Base-by-base conservation (phyloP, 2,888 invertebrate genomes). In the Yponomeuta plumbellus region DNA sequence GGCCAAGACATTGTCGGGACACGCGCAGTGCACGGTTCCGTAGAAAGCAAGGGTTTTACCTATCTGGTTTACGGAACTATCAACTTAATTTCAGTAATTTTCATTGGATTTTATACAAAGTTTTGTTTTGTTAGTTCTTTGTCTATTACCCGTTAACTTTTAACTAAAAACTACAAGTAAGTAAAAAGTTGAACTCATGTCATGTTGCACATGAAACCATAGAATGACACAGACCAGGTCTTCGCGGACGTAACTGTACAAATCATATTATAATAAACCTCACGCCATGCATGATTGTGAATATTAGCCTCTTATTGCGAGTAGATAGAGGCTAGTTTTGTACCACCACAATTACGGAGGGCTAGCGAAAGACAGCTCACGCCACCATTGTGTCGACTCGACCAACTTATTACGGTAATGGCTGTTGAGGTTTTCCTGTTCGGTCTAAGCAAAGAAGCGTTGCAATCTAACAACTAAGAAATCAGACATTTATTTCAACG, bases 351-450 rank as follows among this genome's bases (percentile, higher is more conserved):
- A 52, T 52, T 52, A 52, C 13, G 44, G 13, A 44, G 21, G 40
- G 40, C 63, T 21, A 44, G 63, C 44, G 44, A 63, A 59, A 59
- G 70, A 70, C 71, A 66, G 68, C 71, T 73, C 73, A 72, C 71
- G 73, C 73, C 72, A 75, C 73, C 72, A 75, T 76, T 76, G 73
- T 74, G 63, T 63, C 66, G 71, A 69, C 66, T 52, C 66, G 71
- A 69, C 66, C 71, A 70, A 74, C 71, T 73, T 77, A 74, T 73
- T 76, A 70, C 72, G 68, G 72, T 73, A 72, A 70, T 72, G 69
- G 66, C 69, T 66, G 22, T 63, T 63, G 63, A 63, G 63, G 63
- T 22, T 63, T 63, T 63, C 63, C 39, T 44, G 44, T 20, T 63
- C 17, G 63, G 63, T 13, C 44, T 22, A 63, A 63, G 34, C 34